Percentiles rank a stretch among this genome's conserved stretches.
These are phyloP conservation scores for Aleiodes sp. DNA, from an alignment of 1,140 invertebrate genomes.

Conservation along the genomic window DNA sequence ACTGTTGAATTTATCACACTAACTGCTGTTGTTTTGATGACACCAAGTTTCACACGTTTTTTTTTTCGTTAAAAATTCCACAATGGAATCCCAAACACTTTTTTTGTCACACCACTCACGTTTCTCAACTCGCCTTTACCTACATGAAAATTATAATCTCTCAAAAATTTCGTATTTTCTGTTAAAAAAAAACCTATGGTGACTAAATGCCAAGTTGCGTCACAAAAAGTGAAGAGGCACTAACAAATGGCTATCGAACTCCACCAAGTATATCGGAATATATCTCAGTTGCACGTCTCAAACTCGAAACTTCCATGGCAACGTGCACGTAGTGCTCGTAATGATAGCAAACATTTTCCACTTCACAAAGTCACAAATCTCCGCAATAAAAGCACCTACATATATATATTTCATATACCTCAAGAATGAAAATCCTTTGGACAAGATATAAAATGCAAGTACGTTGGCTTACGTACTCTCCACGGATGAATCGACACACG, in stretches of 20 bases:
- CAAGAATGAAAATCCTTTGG: background rate
- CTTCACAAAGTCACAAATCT: constrained; percentile 3
- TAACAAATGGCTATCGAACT: background rate
- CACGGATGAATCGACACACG: constrained; percentile 48
- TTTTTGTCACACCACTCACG: background rate
- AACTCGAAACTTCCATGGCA: background rate
- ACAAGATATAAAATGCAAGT: background rate
- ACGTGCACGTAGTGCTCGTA: background rate
- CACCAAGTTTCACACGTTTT: background rate
- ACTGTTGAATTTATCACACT: background rate
- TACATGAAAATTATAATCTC: too few relatives aligned
- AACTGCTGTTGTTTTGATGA: background rate
- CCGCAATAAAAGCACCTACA: background rate
- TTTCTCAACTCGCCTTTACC: too few relatives aligned
- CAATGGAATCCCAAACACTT: background rate
- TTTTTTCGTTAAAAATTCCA: background rate
- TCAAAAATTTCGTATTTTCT: too few relatives aligned
- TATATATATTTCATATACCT: background rate
- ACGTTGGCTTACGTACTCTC: background rate
- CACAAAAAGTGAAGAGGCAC: background rate
- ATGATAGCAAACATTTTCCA: background rate
- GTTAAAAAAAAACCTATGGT: too few relatives aligned
- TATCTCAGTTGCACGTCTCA: too few relatives aligned
- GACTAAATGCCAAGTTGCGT: background rate
- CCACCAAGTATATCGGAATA: background rate